Percentiles rank a stretch among this genome's conserved stretches.
Conservation (phyloP, 2,113 vertebrate genomes). For the Phycodurus eques region DNA sequence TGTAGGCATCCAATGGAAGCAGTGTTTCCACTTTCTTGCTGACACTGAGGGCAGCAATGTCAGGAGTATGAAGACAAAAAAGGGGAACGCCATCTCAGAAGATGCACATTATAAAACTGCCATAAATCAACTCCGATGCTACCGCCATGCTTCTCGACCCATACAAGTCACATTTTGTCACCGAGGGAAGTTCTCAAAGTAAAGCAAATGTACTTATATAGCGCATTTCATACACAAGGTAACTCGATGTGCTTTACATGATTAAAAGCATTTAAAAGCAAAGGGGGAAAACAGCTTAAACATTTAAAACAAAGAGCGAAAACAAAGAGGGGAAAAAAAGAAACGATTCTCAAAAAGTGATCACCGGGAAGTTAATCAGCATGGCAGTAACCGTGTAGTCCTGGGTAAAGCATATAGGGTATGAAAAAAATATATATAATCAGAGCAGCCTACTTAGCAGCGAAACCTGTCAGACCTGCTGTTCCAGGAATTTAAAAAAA, state of each 20-base stretch:
- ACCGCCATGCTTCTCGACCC: background rate
- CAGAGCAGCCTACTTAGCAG: conserved; percentile 21
- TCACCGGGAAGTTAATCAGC: conserved; percentile 13
- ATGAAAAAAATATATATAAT: background rate
- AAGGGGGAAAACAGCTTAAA: too few species aligned
- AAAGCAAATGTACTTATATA: too few species aligned
- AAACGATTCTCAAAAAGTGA: background rate
- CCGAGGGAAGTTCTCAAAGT: background rate
- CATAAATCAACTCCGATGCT: background rate
- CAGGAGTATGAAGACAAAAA: background rate
- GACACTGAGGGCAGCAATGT: background rate
- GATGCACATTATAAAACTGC: background rate
- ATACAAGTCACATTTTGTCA: background rate
- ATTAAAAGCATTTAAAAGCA: too few species aligned
- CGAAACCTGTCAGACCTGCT: conserved; percentile 57
- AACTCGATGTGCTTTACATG: too few species aligned
- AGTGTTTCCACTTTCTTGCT: background rate
- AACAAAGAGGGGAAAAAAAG: background rate
- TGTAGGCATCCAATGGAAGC: background rate
- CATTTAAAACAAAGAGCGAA: too few species aligned
- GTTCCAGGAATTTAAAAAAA: background rate
- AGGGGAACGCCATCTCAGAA: background rate
- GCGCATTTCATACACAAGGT: too few species aligned
- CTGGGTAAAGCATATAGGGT: conserved; percentile 11
- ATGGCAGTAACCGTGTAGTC: conserved; percentile 2